Evolutionary conservation across 2,888 invertebrate genomes (phyloP).

Genomic region (Dasysyrphus tricinctus): DNA sequence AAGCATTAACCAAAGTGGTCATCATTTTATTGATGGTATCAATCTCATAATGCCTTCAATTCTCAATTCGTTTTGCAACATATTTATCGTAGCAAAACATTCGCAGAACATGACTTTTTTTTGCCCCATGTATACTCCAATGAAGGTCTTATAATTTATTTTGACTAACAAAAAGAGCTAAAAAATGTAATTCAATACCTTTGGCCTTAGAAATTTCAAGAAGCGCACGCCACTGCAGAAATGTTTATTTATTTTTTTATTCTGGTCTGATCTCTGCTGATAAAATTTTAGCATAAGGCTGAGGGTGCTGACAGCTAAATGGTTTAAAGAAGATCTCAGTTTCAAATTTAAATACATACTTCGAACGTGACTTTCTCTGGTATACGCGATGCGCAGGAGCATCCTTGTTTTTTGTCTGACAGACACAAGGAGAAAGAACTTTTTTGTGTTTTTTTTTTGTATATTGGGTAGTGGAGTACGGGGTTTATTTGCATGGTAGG

Average conservation of each 20-base stretch:
- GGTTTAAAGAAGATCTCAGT: slow-evolving; percentile 70
- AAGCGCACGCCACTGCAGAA: slow-evolving; percentile 61
- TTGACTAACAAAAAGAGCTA: slow-evolving; percentile 22
- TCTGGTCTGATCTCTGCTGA: slow-evolving; percentile 55
- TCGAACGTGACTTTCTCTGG: slow-evolving; percentile 67
- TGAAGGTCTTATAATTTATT: slow-evolving; percentile 17
- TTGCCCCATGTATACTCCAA: background rate
- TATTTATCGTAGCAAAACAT: slow-evolving; percentile 50
- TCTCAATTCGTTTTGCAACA: slow-evolving; percentile 23
- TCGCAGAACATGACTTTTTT: slow-evolving; percentile 22
- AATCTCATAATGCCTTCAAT: slow-evolving; percentile 13
- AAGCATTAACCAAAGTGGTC: slow-evolving; percentile 26
- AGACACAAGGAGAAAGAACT: slow-evolving; percentile 33
- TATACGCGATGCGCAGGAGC: slow-evolving; percentile 37
- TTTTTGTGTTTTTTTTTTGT: background rate
- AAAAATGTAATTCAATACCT: slow-evolving; percentile 60
- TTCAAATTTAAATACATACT: slow-evolving; percentile 56
- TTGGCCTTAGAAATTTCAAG: slow-evolving; percentile 43
- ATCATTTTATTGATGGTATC: slow-evolving; percentile 50
- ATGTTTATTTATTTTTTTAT: slow-evolving; percentile 50
- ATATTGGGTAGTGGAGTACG: background rate
- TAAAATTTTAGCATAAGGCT: slow-evolving; percentile 28
- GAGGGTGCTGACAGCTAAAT: slow-evolving; percentile 51
- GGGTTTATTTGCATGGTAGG: background rate
- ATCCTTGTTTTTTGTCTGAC: slow-evolving; percentile 44